Evolutionary conservation across 2,888 invertebrate genomes (phyloP), one percentile per base, ranked within the genome.

Genomic region (Caenorhabditis sp.): DNA sequence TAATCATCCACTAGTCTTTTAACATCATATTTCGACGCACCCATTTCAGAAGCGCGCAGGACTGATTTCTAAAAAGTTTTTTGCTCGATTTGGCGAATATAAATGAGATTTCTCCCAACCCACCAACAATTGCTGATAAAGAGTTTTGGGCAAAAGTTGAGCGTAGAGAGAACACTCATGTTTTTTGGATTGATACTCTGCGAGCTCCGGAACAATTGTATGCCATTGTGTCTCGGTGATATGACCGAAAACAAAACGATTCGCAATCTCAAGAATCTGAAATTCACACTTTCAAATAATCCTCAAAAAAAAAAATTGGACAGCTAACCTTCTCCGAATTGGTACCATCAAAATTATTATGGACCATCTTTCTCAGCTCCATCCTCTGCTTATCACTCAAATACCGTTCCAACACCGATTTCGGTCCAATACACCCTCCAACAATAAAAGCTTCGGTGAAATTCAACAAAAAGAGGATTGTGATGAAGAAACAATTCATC

Each of bases 101-200:
- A 57, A n/a, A 61, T 50, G 21, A 49, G 12, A n/a, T n/a, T n/a
- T n/a, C n/a, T 61, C 5, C 8, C n/a, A 49, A 58, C 74, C 43
- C 43, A 81, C 81, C 76, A 81, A 53, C 14, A 81, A 60, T 43
- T 74, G 67, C 27, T 77, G 72, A 63, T 77, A 81, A 17, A 80
- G 53, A 12, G 69, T 54, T 53, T 70, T 75, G 0, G 81, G 81
- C 21, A 81, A 37, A 14, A 81, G 57, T 66, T 81, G 81, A n/a
- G 81, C 81, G 51, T 81, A 81, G 23, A 81, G 62, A 10, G 80
- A 80, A 31, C 81, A 81, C 63, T 81, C 80, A 49, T 76, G 80
- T 24, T 73, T 62, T 54, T 77, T 76, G 54, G 69, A 60, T 68
- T 79, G 80, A 66, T 81, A 80, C 21, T 75, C 75, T 17, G 69